phyloP scores from a whole-genome alignment of 92 coral and sea anemone species.

The Epizoanthus scotinus region DNA sequence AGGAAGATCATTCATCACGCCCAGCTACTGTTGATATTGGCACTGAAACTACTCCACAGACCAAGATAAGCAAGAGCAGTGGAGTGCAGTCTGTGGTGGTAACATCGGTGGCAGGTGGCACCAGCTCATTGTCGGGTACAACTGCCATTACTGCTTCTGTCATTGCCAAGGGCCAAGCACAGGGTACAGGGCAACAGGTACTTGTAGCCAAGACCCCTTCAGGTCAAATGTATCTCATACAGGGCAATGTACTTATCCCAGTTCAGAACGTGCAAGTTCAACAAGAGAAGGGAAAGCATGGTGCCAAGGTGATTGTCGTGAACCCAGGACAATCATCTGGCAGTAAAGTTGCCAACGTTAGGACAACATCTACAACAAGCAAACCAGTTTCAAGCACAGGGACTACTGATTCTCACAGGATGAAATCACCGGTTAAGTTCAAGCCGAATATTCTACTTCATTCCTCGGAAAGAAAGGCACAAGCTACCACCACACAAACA shows the following conservation, averaged over 20 bases:
- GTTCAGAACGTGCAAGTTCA: constrained; percentile 75
- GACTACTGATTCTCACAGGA: constrained; percentile 4
- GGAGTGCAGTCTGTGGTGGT: constrained; percentile 36
- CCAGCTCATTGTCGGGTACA: constrained; percentile 42
- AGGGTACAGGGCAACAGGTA: constrained; percentile 81
- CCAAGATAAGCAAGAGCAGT: neutral
- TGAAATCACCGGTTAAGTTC: neutral
- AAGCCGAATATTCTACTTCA: constrained; percentile 30
- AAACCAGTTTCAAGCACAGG: constrained; percentile 10
- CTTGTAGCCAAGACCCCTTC: constrained; percentile 85
- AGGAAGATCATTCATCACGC: neutral
- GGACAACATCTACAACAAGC: constrained; percentile 31
- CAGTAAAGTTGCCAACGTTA: constrained; percentile 4
- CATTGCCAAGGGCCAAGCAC: constrained; percentile 87
- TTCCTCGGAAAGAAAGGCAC: constrained; percentile 27
- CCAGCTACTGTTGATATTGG: neutral
- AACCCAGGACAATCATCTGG: constrained; percentile 44
- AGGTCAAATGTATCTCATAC: constrained; percentile 90
- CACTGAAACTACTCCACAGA: neutral
- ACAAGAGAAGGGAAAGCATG: constrained; percentile 63
- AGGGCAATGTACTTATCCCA: constrained; percentile 84
- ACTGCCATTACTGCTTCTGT: constrained; percentile 84
- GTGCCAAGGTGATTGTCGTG: constrained; percentile 53
- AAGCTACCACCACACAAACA: constrained; percentile 8
- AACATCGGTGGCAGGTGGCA: constrained; percentile 37